phyloP scores from a whole-genome alignment of 2,888 invertebrate genomes.

The Julus scandinavius region DNA sequence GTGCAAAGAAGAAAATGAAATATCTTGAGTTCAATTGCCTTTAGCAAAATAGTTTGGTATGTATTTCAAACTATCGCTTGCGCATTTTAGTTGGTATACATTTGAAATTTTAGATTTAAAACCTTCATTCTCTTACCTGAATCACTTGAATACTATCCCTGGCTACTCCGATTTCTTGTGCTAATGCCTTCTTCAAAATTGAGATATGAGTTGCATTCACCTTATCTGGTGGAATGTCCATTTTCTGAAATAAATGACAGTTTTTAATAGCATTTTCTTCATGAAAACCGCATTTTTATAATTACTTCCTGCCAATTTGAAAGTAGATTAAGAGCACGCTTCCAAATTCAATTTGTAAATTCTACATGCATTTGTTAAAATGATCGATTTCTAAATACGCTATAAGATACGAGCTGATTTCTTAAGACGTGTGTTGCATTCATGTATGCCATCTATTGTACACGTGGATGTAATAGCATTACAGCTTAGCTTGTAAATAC shows the following conservation, averaged over 20 bases:
- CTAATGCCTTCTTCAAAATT: constrained; percentile 48
- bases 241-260: constrained; percentile 46
- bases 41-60: neutral
- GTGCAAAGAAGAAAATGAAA: neutral
- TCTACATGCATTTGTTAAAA: too few relatives aligned
- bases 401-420: too few relatives aligned
- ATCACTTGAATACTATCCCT: constrained; percentile 54
- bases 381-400: too few relatives aligned
- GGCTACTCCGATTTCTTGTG: constrained; percentile 52
- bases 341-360: too few relatives aligned
- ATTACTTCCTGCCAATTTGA: too few relatives aligned
- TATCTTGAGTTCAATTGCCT: neutral
- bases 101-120: neutral
- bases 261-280: too few relatives aligned
- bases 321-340: too few relatives aligned
- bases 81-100: neutral
- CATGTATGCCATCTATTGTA: too few relatives aligned
- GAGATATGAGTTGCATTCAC: constrained; percentile 52
- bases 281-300: too few relatives aligned
- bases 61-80: neutral
- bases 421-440: too few relatives aligned
- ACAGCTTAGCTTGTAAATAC: too few relatives aligned
- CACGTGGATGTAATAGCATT: too few relatives aligned
- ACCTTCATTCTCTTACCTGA: constrained; percentile 43
- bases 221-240: constrained; percentile 51